A percentile compares a stretch with the other conserved stretches of the same genome.
Evolutionary conservation across 2,888 invertebrate species (phyloP).

Genomic region (Diarsia rubi): DNA sequence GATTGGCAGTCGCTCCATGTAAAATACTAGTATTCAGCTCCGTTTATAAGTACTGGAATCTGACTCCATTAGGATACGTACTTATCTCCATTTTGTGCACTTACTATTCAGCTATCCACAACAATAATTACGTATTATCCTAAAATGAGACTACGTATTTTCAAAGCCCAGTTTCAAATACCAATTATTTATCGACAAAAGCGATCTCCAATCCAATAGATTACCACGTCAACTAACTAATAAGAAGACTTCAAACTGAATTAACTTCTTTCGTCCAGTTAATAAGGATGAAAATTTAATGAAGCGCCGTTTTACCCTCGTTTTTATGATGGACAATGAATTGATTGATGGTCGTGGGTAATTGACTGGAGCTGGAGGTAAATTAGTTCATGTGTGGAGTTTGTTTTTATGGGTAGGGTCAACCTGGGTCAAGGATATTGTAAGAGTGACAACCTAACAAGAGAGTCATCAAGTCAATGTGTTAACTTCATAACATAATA

Average conservation of each 20-base stretch:
- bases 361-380: constrained; percentile 60
- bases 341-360: constrained; percentile 66
- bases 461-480: background rate
- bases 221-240: constrained; percentile 46
- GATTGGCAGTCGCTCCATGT: too few species aligned
- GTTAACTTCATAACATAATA: too few species aligned
- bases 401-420: constrained; percentile 2
- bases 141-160: background rate
- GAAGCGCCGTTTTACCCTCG: constrained; percentile 38
- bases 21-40: too few species aligned
- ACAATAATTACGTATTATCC: background rate
- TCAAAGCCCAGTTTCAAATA: constrained; percentile 23
- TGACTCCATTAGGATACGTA: too few species aligned
- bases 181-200: constrained; percentile 50
- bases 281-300: constrained; percentile 49
- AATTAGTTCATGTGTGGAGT: constrained; percentile 31
- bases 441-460: background rate
- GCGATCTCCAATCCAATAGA: constrained; percentile 49
- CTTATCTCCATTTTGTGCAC: too few species aligned
- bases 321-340: constrained; percentile 55
- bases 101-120: background rate
- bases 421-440: background rate
- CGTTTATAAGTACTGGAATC: too few species aligned
- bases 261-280: constrained; percentile 26
- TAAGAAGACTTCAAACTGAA: constrained; percentile 33